phyloP scores from a whole-genome alignment of 2,113 vertebrate species.

The Pyrgilauda ruficollis region DNA sequence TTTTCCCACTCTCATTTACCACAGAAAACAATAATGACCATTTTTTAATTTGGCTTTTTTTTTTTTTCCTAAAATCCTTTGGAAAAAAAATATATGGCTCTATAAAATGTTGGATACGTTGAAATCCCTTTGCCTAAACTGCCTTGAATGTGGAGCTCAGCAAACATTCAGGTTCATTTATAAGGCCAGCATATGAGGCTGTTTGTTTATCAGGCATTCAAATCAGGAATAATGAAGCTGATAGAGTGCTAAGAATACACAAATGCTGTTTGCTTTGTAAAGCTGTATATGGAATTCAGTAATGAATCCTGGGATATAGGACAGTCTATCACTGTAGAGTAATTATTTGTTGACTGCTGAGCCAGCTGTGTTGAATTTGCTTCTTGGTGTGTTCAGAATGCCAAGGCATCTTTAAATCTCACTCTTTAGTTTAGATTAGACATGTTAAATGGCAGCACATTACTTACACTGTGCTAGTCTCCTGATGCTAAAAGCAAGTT shows the following conservation, averaged over 20 bases:
- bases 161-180: not conserved
- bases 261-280: slow-evolving; percentile 29
- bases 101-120: not conserved
- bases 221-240: slow-evolving; percentile 15
- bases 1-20: not conserved
- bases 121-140: not conserved
- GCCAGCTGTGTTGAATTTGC: slow-evolving; percentile 33
- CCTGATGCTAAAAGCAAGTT: not conserved
- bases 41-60: not conserved
- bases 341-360: slow-evolving; percentile 42
- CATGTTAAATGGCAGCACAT: not conserved
- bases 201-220: not conserved
- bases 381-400: not conserved
- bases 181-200: not conserved
- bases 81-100: not conserved
- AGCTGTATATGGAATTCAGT: not conserved
- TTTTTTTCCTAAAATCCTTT: not conserved
- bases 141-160: not conserved
- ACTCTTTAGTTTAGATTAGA: not conserved
- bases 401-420: slow-evolving; percentile 12
- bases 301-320: not conserved
- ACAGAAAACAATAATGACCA: not conserved
- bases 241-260: not conserved
- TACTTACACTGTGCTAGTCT: not conserved
- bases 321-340: slow-evolving; percentile 7